Percentiles rank a stretch among this genome's conserved stretches.
Conservation (phyloP, 2,797 vertebrate species). For the Falco cherrug region DNA sequence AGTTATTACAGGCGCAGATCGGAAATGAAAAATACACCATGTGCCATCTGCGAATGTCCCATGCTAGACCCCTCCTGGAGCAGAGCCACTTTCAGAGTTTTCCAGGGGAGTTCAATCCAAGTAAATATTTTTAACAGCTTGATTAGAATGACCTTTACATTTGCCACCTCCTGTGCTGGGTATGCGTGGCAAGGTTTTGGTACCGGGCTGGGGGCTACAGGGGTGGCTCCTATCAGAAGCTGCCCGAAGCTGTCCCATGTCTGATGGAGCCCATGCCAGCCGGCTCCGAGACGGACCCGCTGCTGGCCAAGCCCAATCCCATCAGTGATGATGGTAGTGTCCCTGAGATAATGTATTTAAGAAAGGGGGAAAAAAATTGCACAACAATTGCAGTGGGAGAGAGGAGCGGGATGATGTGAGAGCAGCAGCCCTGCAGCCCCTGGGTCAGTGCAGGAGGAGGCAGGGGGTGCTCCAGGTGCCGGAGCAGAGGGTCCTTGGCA, state of each 20-base stretch:
- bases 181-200: background rate
- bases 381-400: background rate
- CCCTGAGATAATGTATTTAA: background rate
- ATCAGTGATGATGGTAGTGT: background rate
- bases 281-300: too few species aligned
- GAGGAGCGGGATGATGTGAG: background rate
- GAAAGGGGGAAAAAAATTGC: background rate
- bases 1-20: background rate
- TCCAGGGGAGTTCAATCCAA: background rate
- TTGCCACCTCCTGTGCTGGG: background rate
- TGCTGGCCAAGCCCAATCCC: background rate
- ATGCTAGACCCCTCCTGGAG: slow-evolving; percentile 5
- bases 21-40: slow-evolving; percentile 57
- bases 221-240: background rate
- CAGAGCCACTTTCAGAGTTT: slow-evolving; percentile 1
- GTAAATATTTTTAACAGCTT: background rate
- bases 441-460: too few species aligned
- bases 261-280: background rate
- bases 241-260: background rate
- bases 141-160: background rate
- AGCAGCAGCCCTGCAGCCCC: too few species aligned
- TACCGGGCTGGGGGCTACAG: background rate
- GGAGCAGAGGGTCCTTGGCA: too few species aligned
- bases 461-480: too few species aligned
- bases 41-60: background rate